A percentile compares a stretch with the other conserved stretches of the same genome.
Conservation (phyloP, 1,140 invertebrate species). For the Calliopsis andreniformis region DNA sequence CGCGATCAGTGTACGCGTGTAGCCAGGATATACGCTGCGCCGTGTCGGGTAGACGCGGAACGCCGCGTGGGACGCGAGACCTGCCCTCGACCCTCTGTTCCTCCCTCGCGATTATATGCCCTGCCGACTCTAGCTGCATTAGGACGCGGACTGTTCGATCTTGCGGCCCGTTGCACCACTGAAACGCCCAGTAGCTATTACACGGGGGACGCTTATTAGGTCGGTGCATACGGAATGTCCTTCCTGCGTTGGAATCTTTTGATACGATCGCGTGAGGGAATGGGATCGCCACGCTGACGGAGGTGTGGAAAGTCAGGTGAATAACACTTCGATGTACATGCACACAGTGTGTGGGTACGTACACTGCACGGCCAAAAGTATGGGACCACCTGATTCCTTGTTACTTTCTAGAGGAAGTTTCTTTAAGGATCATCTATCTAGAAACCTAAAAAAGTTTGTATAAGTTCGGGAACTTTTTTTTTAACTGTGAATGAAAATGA, state of each 20-base stretch:
- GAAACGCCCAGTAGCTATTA: background rate
- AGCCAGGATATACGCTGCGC: conserved; percentile 8
- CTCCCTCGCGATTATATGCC: conserved; percentile 42
- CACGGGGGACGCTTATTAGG: background rate
- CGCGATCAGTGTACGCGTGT: conserved; percentile 53
- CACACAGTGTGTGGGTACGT: too few species aligned
- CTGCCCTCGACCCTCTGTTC: background rate
- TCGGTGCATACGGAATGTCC: background rate
- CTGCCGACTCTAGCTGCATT: conserved; percentile 51
- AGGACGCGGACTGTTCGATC: conserved; percentile 36
- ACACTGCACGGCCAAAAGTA: too few species aligned
- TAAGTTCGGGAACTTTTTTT: too few species aligned
- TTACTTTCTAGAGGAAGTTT: too few species aligned
- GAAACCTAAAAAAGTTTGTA: too few species aligned
- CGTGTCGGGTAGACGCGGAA: conserved; percentile 18
- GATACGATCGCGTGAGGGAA: too few species aligned
- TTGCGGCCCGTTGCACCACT: background rate
- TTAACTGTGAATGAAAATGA: too few species aligned
- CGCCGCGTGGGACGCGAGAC: conserved; percentile 24
- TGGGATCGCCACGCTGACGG: too few species aligned
- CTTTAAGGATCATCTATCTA: too few species aligned
- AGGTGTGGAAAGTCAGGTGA: too few species aligned
- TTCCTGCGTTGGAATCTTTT: background rate
- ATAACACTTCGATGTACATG: too few species aligned
- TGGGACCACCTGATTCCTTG: too few species aligned